Conservation (phyloP, 2,113 vertebrate genomes). For the Amblyopsis rosae region DNA sequence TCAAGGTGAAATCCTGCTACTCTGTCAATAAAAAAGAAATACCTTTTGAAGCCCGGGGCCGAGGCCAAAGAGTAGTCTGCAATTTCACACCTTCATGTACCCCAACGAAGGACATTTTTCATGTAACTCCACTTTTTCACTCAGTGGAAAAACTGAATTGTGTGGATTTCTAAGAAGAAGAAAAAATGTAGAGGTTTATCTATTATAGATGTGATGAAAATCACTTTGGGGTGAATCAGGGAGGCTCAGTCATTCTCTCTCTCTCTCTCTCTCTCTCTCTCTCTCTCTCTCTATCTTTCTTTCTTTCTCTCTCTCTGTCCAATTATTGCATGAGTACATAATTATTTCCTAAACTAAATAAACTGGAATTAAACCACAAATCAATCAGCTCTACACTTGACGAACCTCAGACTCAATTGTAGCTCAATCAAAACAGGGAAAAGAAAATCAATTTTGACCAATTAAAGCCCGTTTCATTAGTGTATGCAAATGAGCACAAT, state of each 20-base stretch:
- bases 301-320: slow-evolving; percentile 10
- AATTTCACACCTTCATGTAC: slow-evolving; percentile 71
- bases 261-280: background rate
- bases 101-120: slow-evolving; percentile 61
- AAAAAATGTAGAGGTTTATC: background rate
- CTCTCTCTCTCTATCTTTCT: background rate
- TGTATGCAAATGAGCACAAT: slow-evolving; percentile 81
- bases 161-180: slow-evolving; percentile 9
- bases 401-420: slow-evolving; percentile 92
- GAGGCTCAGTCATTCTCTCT: background rate
- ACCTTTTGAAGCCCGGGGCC: slow-evolving; percentile 54
- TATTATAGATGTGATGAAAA: background rate
- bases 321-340: slow-evolving; percentile 86
- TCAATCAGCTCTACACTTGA: slow-evolving; percentile 86
- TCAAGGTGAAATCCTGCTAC: slow-evolving; percentile 60
- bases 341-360: slow-evolving; percentile 90
- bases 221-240: background rate
- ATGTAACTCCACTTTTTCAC: slow-evolving; percentile 31
- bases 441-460: slow-evolving; percentile 92
- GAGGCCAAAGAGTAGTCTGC: slow-evolving; percentile 66
- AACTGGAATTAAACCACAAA: slow-evolving; percentile 87
- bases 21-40: slow-evolving; percentile 74
- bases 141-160: slow-evolving; percentile 4
- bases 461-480: slow-evolving; percentile 90
- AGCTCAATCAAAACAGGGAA: slow-evolving; percentile 88